phyloP scores from a whole-genome alignment of 2,797 vertebrate species.

The Pipistrellus pygmaeus region DNA sequence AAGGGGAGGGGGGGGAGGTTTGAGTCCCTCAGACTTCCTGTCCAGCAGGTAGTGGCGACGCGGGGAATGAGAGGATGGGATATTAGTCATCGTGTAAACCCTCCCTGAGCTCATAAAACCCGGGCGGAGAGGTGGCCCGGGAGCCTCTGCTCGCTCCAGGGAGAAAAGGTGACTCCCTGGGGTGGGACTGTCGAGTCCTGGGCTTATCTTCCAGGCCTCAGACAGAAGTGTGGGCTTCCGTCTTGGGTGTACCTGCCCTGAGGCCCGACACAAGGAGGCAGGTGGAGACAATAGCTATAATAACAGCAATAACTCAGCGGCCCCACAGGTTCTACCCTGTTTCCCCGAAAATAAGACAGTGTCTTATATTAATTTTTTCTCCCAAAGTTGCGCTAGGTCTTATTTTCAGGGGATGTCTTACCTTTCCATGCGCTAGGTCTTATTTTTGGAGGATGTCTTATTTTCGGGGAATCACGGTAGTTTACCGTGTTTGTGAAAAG shows the following conservation, averaged over 20 bases:
- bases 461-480: background rate
- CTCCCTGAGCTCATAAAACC: constrained; percentile 62
- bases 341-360: no score
- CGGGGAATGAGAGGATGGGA: constrained; percentile 30
- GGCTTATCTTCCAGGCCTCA: background rate
- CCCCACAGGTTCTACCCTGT: background rate
- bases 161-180: background rate
- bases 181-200: background rate
- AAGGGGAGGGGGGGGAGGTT: constrained; percentile 50
- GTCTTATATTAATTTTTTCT: no score
- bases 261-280: background rate
- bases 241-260: background rate
- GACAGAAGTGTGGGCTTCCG: background rate
- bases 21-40: constrained; percentile 76
- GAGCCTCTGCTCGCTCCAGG: background rate
- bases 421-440: no score
- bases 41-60: constrained; percentile 68
- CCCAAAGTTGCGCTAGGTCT: no score
- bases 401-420: no score
- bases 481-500: constrained; percentile 37
- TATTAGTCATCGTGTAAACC: constrained; percentile 74
- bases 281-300: background rate
- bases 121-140: background rate
- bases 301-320: background rate
- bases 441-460: no score